Evolutionary conservation across 1,140 invertebrate genomes (phyloP).

Genomic region (Musca vetustissima): DNA sequence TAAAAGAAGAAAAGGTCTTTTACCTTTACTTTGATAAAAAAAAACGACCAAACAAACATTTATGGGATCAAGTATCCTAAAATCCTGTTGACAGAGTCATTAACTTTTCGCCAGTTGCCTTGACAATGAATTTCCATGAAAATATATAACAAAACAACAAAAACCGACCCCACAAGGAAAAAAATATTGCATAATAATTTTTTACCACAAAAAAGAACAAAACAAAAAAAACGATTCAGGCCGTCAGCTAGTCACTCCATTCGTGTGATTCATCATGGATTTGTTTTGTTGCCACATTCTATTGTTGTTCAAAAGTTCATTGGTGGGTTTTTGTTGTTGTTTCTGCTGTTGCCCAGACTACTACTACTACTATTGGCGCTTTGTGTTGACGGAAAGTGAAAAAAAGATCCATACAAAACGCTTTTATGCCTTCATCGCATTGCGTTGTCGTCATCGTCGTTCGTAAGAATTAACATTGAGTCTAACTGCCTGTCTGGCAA

Average conservation of each 20-base stretch:
- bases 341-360: background rate
- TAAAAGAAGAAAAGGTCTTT: too few species aligned
- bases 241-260: too few species aligned
- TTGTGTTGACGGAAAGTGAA: background rate
- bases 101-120: background rate
- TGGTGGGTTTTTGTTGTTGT: background rate
- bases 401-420: background rate
- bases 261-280: too few species aligned
- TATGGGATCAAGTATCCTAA: too few species aligned
- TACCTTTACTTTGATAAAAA: too few species aligned
- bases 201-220: too few species aligned
- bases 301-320: too few species aligned
- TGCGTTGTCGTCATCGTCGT: background rate
- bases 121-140: conserved; percentile 14
- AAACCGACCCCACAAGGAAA: too few species aligned
- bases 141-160: background rate
- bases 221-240: too few species aligned
- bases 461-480: background rate
- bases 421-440: background rate
- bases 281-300: too few species aligned
- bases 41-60: too few species aligned
- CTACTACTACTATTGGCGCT: background rate
- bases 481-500: conserved; percentile 17
- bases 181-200: too few species aligned
- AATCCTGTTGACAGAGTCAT: background rate